Evolutionary conservation across 2,797 vertebrate genomes (phyloP), one percentile per base, ranked within the genome.

Genomic region (Molossus molossus): DNA sequence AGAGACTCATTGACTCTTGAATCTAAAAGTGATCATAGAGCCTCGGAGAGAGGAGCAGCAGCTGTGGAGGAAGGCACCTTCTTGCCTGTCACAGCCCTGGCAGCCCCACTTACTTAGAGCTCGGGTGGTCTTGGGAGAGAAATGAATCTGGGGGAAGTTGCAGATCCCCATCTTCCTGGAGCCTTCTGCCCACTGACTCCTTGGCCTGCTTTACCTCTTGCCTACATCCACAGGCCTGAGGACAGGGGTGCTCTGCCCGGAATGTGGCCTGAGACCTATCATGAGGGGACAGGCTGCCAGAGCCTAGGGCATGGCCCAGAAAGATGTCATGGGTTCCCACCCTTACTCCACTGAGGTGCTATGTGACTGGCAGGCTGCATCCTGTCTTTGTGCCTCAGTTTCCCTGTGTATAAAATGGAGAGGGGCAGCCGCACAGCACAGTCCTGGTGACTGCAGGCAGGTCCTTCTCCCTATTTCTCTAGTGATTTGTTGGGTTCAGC

Each of bases 31-130:
- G 55, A 64, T 45, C 60, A 1, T 18, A 11, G 60, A 64, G 15
- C 60, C 58, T 6, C 6, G 65, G 50, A 69, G 12, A 33, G 75
- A 45, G 17, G 53, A 69, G 45, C 15, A 23, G 45, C 50, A 50
- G 53, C 67, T 9, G 1, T 3, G 13, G n/a, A 14, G 33, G 27
- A 12, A 5, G 25, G 53, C 6, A 0, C 25, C 67, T 18, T 9
- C 29, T 17, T 9, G 12, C 64, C 23, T 4, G 6, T 27, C 3
- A 0, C 48, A 60, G 17, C n/a, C 53, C 29, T 1, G 1, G 37
- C 53, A 29, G 53, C 33, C 55, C 29, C 29, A 13, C 33, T 60
- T 4, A 1, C 37, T 23, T 23, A 15, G 55, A 79, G 27, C 57
- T n/a, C 0, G 0, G 37, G 10, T 72, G 15, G 20, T 58, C 60